Percentiles rank a stretch among this genome's conserved stretches.
phyloP scores from a whole-genome alignment of 2,797 vertebrate genomes.

The Erpetoichthys calabaricus region DNA sequence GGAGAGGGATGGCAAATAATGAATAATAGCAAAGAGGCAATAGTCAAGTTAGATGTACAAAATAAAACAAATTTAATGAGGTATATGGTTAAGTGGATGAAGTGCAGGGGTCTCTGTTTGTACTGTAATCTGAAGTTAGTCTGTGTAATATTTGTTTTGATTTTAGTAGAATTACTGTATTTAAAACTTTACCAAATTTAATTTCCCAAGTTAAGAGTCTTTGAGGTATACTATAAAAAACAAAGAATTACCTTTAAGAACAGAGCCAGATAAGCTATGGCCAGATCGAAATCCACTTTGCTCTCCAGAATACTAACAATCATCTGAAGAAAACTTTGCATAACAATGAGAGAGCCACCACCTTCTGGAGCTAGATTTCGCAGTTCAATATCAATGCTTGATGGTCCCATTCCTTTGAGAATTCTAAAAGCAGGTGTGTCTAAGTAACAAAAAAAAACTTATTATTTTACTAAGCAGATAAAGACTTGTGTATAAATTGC shows the following conservation, averaged over 20 bases:
- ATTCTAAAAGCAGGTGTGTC: slow-evolving; percentile 49
- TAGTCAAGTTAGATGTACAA: too few relatives aligned
- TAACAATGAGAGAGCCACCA: slow-evolving; percentile 54
- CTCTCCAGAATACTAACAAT: slow-evolving; percentile 61
- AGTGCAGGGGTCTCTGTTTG: too few relatives aligned
- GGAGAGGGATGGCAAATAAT: too few relatives aligned
- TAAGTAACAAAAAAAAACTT: slow-evolving; percentile 26
- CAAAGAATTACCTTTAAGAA: slow-evolving; percentile 70
- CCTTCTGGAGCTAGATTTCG: slow-evolving; percentile 59
- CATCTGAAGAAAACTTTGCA: slow-evolving; percentile 75
- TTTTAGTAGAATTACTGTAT: too few relatives aligned
- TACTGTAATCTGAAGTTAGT: too few relatives aligned
- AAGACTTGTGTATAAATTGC: background rate
- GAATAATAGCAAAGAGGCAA: too few relatives aligned
- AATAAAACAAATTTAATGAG: too few relatives aligned
- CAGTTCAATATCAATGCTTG: slow-evolving; percentile 67
- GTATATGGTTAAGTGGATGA: background rate
- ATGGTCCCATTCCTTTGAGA: slow-evolving; percentile 72
- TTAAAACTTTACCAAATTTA: too few relatives aligned
- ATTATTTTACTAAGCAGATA: background rate
- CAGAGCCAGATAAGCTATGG: slow-evolving; percentile 77
- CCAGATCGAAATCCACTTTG: slow-evolving; percentile 75
- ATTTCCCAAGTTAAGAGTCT: too few relatives aligned
- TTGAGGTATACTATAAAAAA: background rate
- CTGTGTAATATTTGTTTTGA: too few relatives aligned